A percentile compares a stretch with the other conserved stretches of the same genome.
Evolutionary conservation across 2,113 vertebrate genomes (phyloP).

Genomic region (Barbus barbus): DNA sequence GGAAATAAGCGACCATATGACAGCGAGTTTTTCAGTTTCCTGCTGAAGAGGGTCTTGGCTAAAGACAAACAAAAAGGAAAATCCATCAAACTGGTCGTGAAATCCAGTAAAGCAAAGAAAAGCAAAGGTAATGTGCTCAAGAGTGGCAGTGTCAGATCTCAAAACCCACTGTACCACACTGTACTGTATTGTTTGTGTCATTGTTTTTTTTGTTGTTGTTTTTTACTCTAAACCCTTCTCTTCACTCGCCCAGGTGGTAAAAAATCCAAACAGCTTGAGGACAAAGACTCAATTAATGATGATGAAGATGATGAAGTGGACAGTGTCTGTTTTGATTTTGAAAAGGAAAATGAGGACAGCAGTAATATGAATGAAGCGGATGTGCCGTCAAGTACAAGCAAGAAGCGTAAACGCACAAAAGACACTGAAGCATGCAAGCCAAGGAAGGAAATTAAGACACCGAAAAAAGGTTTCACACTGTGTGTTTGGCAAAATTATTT

Average conservation of each 20-base stretch:
- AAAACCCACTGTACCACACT: not conserved
- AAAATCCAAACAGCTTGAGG: conserved; percentile 52
- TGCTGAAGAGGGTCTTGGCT: conserved; percentile 47
- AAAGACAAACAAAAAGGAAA: conserved; percentile 52
- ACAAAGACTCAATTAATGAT: conserved; percentile 51
- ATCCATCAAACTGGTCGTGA: conserved; percentile 43
- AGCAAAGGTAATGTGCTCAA: conserved; percentile 37
- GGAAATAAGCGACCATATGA: conserved; percentile 51
- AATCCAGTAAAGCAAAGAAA: conserved; percentile 37
- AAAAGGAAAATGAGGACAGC: conserved; percentile 42
- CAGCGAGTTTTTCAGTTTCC: conserved; percentile 50
- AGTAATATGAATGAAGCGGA: conserved; percentile 16
- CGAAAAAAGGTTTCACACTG: conserved; percentile 12
- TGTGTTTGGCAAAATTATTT: too few relatives aligned
- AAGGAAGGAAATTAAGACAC: conserved; percentile 35
- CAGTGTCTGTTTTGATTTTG: conserved; percentile 8
- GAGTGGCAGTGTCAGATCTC: not conserved
- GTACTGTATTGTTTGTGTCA: not conserved
- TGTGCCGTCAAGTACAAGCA: not conserved
- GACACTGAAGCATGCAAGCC: not conserved
- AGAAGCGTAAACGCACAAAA: conserved; percentile 43
- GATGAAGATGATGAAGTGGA: conserved; percentile 51
- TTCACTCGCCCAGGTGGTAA: conserved; percentile 52
- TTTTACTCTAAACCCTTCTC: too few relatives aligned
- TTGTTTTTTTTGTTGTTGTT: too few relatives aligned